A percentile compares a stretch with the other conserved stretches of the same genome.
These are phyloP conservation scores for Perccottus glenii DNA, from an alignment of 2,113 vertebrate species.

Conservation along the genomic window DNA sequence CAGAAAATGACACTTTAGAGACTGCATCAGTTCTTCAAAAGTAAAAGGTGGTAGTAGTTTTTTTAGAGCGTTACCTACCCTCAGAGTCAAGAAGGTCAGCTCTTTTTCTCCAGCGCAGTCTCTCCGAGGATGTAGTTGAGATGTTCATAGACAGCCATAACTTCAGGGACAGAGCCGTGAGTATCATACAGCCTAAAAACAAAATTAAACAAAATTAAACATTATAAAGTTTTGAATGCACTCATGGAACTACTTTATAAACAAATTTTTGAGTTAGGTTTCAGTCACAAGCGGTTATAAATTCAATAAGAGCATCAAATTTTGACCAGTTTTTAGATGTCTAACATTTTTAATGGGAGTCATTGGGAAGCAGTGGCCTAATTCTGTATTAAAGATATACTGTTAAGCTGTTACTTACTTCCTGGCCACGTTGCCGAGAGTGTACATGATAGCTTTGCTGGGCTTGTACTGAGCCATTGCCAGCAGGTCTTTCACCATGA, in stretches of 20 bases:
- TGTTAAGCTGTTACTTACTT: slow-evolving; percentile 76
- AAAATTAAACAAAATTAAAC: slow-evolving; percentile 6
- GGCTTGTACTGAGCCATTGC: slow-evolving; percentile 83
- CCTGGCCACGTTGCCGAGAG: slow-evolving; percentile 83
- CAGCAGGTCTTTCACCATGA: slow-evolving; percentile 83
- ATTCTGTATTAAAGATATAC: no score
- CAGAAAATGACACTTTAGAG: slow-evolving; percentile 6
- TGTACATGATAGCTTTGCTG: slow-evolving; percentile 87
- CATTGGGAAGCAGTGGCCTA: no score
- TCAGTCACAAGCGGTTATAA: no score
- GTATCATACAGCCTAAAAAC: slow-evolving; percentile 77
- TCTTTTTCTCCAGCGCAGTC: slow-evolving; percentile 87
- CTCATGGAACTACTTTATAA: no score
- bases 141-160: slow-evolving; percentile 82
- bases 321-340: no score
- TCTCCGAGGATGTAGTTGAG: slow-evolving; percentile 80
- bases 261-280: no score
- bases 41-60: neutral
- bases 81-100: slow-evolving; percentile 84
- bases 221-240: neutral
- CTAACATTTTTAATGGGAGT: no score
- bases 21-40: neutral
- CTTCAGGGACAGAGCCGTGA: slow-evolving; percentile 77
- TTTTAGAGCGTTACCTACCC: slow-evolving; percentile 73
- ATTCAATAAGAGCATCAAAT: no score